A percentile compares a stretch with the other conserved stretches of the same genome.
Evolutionary conservation across 2,888 invertebrate genomes (phyloP).

Genomic region (Drymonia ruficornis): DNA sequence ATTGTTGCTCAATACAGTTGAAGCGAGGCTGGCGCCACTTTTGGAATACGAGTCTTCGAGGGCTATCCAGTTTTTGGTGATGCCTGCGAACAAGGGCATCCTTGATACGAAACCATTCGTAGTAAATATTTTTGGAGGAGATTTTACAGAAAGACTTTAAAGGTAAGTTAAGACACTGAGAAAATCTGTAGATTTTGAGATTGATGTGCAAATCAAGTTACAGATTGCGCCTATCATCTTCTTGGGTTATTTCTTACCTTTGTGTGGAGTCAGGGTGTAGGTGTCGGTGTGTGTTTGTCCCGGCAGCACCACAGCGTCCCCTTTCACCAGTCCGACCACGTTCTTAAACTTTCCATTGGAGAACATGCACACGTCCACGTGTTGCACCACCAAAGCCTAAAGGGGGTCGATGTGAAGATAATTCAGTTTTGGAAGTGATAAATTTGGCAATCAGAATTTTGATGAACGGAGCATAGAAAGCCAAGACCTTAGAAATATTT

Average conservation of each 20-base stretch:
- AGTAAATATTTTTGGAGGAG: no score
- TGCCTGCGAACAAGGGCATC: conserved; percentile 78
- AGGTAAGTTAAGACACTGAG: no score
- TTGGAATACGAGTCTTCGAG: conserved; percentile 93
- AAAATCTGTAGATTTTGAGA: no score
- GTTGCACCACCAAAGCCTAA: conserved; percentile 93
- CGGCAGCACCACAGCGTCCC: conserved; percentile 87
- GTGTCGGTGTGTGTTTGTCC: conserved; percentile 86
- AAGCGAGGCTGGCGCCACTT: conserved; percentile 86
- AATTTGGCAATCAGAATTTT: no score
- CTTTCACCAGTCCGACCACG: conserved; percentile 89
- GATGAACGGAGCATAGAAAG: no score
- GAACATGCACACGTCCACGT: conserved; percentile 97
- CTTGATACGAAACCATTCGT: not conserved
- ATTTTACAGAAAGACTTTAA: no score
- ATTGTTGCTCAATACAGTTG: conserved; percentile 83
- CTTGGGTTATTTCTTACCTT: conserved; percentile 76
- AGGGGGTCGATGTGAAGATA: no score
- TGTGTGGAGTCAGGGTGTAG: conserved; percentile 88
- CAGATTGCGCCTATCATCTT: no score
- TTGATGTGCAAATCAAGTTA: no score
- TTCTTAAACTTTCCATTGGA: conserved; percentile 97
- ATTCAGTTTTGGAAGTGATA: no score
- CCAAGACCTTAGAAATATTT: no score
- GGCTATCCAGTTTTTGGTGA: conserved; percentile 96